These are phyloP conservation scores for Molanna angustata DNA, from an alignment of 2,888 invertebrate genomes.

Conservation along the genomic window DNA sequence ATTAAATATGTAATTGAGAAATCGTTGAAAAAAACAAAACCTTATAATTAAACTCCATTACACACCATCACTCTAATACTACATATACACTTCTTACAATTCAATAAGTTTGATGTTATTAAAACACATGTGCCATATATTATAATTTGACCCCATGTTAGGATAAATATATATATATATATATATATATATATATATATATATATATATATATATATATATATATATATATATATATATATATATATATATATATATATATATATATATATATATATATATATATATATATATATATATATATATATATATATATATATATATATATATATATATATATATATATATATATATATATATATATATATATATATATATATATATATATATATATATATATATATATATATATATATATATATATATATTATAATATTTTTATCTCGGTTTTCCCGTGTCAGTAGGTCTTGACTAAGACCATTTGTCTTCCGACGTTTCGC, in stretches of 20 bases:
- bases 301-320: not conserved
- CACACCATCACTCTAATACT: too few relatives aligned
- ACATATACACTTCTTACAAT: too few relatives aligned
- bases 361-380: not conserved
- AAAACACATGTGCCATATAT: too few relatives aligned
- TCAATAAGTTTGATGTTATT: too few relatives aligned
- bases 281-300: not conserved
- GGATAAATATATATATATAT: not conserved
- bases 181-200: not conserved
- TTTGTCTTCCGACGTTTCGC: too few relatives aligned
- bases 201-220: not conserved
- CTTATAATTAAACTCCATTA: too few relatives aligned
- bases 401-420: too few relatives aligned
- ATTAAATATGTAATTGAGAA: too few relatives aligned
- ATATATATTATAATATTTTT: not conserved
- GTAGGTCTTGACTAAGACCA: too few relatives aligned
- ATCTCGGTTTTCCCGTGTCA: too few relatives aligned
- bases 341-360: not conserved
- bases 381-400: not conserved
- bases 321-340: not conserved
- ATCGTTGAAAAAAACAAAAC: too few relatives aligned
- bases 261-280: not conserved
- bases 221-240: not conserved
- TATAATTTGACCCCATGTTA: too few relatives aligned
- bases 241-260: not conserved